phyloP scores from a whole-genome alignment of 2,888 invertebrate species.

The Protophormia terraenovae region DNA sequence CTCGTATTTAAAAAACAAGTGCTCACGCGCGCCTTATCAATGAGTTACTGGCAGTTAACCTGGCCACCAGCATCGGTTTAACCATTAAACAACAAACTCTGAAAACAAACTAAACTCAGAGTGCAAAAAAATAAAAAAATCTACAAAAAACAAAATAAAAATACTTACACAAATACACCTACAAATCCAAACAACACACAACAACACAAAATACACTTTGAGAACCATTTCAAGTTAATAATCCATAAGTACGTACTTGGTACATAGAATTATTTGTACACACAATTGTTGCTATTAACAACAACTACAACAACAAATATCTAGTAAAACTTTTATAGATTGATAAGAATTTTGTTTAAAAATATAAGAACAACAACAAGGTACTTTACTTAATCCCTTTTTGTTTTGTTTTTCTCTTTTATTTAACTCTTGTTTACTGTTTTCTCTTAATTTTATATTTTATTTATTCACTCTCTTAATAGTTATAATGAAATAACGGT shows the following conservation, averaged over 20 bases:
- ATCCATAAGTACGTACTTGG: background rate
- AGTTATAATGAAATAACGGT: slow-evolving; percentile 14
- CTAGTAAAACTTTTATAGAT: slow-evolving; percentile 7
- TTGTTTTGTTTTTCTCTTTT: background rate
- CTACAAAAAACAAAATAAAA: background rate
- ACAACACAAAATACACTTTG: slow-evolving; percentile 27
- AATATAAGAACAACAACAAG: background rate
- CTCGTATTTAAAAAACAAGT: slow-evolving; percentile 70
- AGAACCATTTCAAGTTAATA: slow-evolving; percentile 31
- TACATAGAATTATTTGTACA: too few species aligned
- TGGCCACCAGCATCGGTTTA: slow-evolving; percentile 76
- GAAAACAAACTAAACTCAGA: slow-evolving; percentile 46
- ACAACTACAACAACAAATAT: slow-evolving; percentile 15
- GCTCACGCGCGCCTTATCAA: slow-evolving; percentile 77
- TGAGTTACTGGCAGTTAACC: slow-evolving; percentile 81
- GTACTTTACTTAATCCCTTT: background rate
- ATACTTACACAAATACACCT: slow-evolving; percentile 31
- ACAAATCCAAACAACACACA: slow-evolving; percentile 11
- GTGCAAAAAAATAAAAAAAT: slow-evolving; percentile 47
- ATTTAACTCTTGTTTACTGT: background rate
- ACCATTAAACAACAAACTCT: slow-evolving; percentile 69
- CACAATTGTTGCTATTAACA: slow-evolving; percentile 53
- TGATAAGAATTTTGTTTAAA: slow-evolving; percentile 42
- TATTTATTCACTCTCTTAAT: background rate
- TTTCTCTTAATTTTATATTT: background rate